Evolutionary conservation across 2,113 vertebrate genomes (phyloP).

Genomic region (Chaetodon auriga): DNA sequence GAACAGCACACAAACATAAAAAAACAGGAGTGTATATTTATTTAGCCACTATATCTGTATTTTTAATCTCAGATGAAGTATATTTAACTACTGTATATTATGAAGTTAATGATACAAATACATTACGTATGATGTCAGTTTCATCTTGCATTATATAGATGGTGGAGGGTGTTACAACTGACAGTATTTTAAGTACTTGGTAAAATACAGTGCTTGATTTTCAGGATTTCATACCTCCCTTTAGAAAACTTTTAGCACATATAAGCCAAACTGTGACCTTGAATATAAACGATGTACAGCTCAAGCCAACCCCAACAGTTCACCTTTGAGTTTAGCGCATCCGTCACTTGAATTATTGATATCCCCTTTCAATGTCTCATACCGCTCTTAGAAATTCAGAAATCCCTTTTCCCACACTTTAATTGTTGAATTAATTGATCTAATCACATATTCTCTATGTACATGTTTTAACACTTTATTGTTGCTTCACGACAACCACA

Average conservation of each 20-base stretch:
- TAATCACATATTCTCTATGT: neutral
- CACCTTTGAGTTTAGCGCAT: neutral
- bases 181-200: constrained; percentile 23
- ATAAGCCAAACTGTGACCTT: constrained; percentile 31
- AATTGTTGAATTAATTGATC: too few species aligned
- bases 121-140: constrained; percentile 28
- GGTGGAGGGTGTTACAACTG: constrained; percentile 1
- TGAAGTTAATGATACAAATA: constrained; percentile 37
- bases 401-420: neutral
- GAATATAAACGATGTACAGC: constrained; percentile 1
- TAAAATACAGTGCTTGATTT: constrained; percentile 18
- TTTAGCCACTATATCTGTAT: constrained; percentile 62
- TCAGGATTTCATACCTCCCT: neutral
- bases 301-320: neutral
- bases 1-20: constrained; percentile 46
- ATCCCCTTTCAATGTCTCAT: neutral
- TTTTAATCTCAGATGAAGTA: constrained; percentile 64
- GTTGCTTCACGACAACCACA: neutral
- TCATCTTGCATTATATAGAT: neutral
- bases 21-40: constrained; percentile 74
- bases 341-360: neutral
- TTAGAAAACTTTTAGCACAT: constrained; percentile 32
- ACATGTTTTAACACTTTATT: neutral
- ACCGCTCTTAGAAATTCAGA: neutral
- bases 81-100: constrained; percentile 70